Percentiles rank a stretch among this genome's conserved stretches.
phyloP scores from a whole-genome alignment of 1,140 invertebrate species.

The Macrosteles quadrilineatus region DNA sequence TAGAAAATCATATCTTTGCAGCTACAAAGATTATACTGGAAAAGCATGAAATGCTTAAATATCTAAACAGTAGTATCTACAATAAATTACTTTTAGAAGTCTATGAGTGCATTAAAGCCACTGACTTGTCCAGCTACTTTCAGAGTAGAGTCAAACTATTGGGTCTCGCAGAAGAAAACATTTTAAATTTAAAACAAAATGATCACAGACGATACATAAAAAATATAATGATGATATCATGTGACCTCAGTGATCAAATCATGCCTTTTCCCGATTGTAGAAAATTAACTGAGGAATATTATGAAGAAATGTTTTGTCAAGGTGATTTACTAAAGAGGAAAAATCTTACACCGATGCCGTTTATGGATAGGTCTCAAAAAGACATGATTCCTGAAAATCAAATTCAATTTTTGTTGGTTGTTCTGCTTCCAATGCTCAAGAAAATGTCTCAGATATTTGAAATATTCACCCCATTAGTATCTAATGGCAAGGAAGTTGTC shows the following conservation, averaged over 20 bases:
- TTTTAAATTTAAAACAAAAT: neutral
- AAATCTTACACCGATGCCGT: conserved; percentile 56
- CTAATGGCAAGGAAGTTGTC: neutral
- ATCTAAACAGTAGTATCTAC: conserved; percentile 1
- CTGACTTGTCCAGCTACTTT: conserved; percentile 58
- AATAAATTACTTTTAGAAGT: conserved; percentile 52
- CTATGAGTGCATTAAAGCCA: conserved; percentile 56
- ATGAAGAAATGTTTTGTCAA: conserved; percentile 56
- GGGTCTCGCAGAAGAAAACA: neutral
- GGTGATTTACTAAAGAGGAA: conserved; percentile 57
- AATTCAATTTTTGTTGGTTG: conserved; percentile 57
- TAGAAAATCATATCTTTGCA: conserved; percentile 59
- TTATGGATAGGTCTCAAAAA: conserved; percentile 58
- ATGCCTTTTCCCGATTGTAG: conserved; percentile 54
- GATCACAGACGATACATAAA: conserved; percentile 48
- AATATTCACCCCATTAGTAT: neutral
- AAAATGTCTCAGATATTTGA: neutral
- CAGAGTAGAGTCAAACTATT: conserved; percentile 39
- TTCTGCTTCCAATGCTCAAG: conserved; percentile 53
- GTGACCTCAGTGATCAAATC: conserved; percentile 57
- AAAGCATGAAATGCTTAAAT: conserved; percentile 23
- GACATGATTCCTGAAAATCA: conserved; percentile 58
- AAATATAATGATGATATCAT: conserved; percentile 59
- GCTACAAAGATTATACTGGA: conserved; percentile 54
- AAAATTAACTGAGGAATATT: conserved; percentile 50